Evolutionary conservation across 2,113 vertebrate species (phyloP).

Genomic region (Conger conger): DNA sequence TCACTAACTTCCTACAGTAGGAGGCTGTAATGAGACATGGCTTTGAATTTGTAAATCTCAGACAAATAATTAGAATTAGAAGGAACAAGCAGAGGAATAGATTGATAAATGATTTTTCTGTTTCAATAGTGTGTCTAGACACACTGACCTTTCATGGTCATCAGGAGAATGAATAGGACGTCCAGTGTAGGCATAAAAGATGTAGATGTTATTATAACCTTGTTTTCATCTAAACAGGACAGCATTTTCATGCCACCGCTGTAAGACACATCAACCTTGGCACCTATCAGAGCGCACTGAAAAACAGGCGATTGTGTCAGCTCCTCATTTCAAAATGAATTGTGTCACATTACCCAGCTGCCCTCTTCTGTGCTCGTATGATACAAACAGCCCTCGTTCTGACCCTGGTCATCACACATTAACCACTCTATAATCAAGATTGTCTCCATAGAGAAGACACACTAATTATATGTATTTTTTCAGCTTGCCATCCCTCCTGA

Average conservation of each 20-base stretch:
- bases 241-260: background rate
- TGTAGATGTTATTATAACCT: background rate
- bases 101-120: background rate
- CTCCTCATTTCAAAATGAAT: background rate
- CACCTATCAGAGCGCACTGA: background rate
- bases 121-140: background rate
- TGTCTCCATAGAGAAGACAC: constrained; percentile 49
- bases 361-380: constrained; percentile 33
- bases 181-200: background rate
- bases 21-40: background rate
- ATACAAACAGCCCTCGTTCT: constrained; percentile 49
- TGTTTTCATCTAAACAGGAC: background rate
- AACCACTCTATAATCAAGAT: constrained; percentile 57
- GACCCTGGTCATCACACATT: constrained; percentile 46
- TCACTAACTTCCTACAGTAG: background rate
- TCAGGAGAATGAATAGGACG: background rate
- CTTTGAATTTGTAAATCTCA: background rate
- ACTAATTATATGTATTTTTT: constrained; percentile 52
- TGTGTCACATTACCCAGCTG: background rate
- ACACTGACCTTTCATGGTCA: constrained; percentile 12
- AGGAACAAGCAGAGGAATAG: background rate
- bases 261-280: background rate
- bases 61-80: background rate
- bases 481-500: constrained; percentile 57
- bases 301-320: background rate